These are phyloP conservation scores for Zapus hudsonius DNA, from an alignment of 2,113 vertebrate species.

Conservation along the genomic window DNA sequence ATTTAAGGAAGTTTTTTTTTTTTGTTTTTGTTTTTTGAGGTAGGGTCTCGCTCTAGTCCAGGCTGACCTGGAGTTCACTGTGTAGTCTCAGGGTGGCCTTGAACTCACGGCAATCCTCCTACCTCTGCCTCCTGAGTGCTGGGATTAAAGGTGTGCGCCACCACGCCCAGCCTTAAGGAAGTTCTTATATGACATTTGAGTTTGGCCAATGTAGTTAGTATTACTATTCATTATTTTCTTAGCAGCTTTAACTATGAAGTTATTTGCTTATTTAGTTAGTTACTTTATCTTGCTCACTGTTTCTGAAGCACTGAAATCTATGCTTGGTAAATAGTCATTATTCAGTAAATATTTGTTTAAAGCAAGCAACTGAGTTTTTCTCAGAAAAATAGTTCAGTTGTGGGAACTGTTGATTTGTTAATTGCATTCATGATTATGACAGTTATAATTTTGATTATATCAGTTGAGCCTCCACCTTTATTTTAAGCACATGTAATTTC, in stretches of 20 bases:
- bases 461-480: too few species aligned
- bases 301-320: neutral
- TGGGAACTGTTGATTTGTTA: neutral
- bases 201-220: neutral
- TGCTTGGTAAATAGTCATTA: constrained; percentile 28
- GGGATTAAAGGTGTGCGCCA: too few species aligned
- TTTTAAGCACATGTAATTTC: too few species aligned
- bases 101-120: too few species aligned
- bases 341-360: constrained; percentile 37
- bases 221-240: neutral
- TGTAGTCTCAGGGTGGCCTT: too few species aligned
- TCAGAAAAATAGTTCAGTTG: neutral
- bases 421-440: neutral
- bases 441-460: neutral
- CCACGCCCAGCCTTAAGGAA: too few species aligned
- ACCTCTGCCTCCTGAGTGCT: too few species aligned
- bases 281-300: neutral
- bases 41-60: too few species aligned
- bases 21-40: too few species aligned
- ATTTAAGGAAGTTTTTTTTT: neutral
- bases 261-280: neutral
- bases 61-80: too few species aligned
- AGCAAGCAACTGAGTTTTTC: constrained; percentile 1
- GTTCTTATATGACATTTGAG: neutral
- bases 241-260: neutral